Evolutionary conservation across 2,888 invertebrate species (phyloP), one percentile per base, ranked within the genome.

Genomic region (Papilio elwesi): DNA sequence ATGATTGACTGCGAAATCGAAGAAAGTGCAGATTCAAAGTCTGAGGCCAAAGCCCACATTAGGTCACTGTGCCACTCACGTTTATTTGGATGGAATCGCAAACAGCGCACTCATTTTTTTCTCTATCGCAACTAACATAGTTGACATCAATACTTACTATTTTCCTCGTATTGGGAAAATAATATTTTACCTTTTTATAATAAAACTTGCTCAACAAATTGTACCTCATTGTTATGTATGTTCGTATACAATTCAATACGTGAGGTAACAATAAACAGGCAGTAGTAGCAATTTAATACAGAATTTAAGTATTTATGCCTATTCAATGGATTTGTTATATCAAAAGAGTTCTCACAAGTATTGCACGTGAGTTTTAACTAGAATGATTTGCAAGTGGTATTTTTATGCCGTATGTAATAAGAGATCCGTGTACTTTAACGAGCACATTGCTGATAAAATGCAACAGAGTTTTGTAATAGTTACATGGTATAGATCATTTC

Each of bases 181-280:
- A 38, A 38, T 62, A 43, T 62, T 62, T 43, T n/a, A 62, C 15
- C 15, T 43, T 38, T 62, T 62, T n/a, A 38, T 16, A 66, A 52
- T 11, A 16, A 55, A 68, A 68, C 15, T 36, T 16, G 43, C 68
- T 47, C 47, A 13, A 68, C 68, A 47, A 57, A 68, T 68, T 55
- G 43, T 68, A 55, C 47, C 43, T 26, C 3, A 12, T 55, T 55
- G 57, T 68, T 59, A 51, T 38, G 10, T 59, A 9, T n/a, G n/a
- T n/a, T n/a, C 49, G 15, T n/a, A 47, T 51, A 62, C 62, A 51
- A 51, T 69, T 43, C 62, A 69, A 62, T 62, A 69, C 69, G 62
- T 69, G 62, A 69, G 62, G 51, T 52, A 69, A 69, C 52, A 69
- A 62, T 69, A 68, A 68, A 51, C 57, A 68, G 16, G 49, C 68